Percentiles rank a stretch among this genome's conserved stretches.
These are phyloP conservation scores for Polyploca ridens DNA, from an alignment of 2,888 invertebrate genomes.

Conservation along the genomic window DNA sequence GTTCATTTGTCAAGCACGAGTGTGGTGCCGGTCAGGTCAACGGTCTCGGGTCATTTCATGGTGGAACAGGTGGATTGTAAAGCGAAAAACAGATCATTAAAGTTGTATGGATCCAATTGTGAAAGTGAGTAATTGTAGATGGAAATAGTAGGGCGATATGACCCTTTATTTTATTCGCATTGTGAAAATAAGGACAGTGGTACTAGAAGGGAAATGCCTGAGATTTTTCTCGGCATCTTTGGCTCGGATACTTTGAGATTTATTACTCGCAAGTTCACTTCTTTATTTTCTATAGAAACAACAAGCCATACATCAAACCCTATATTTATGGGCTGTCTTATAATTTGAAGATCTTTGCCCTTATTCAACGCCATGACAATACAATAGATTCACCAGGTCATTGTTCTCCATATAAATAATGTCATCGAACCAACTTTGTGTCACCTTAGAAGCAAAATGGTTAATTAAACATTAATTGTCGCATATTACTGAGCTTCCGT, in stretches of 20 bases:
- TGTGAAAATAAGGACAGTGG: too few species aligned
- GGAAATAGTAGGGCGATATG: too few species aligned
- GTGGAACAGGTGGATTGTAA: conserved; percentile 29
- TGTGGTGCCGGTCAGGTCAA: conserved; percentile 45
- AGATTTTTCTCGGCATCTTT: too few species aligned
- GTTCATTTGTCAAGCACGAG: conserved; percentile 38
- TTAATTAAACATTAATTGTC: not conserved
- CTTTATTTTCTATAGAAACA: not conserved
- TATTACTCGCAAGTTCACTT: not conserved
- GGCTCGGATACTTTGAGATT: not conserved
- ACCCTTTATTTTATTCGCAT: too few species aligned
- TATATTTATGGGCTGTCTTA: too few species aligned
- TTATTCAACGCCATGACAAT: too few species aligned
- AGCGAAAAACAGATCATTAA: not conserved
- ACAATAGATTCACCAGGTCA: not conserved
- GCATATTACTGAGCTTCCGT: not conserved
- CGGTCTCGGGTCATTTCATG: conserved; percentile 47
- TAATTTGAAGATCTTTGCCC: too few species aligned
- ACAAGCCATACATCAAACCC: too few species aligned
- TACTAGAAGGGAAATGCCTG: too few species aligned
- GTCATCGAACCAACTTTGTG: not conserved
- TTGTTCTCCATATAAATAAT: not conserved
- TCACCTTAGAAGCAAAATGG: not conserved
- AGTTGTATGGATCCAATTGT: not conserved
- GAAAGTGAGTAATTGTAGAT: not conserved